phyloP scores from a whole-genome alignment of 2,888 invertebrate species.

The Yponomeuta malinellus region DNA sequence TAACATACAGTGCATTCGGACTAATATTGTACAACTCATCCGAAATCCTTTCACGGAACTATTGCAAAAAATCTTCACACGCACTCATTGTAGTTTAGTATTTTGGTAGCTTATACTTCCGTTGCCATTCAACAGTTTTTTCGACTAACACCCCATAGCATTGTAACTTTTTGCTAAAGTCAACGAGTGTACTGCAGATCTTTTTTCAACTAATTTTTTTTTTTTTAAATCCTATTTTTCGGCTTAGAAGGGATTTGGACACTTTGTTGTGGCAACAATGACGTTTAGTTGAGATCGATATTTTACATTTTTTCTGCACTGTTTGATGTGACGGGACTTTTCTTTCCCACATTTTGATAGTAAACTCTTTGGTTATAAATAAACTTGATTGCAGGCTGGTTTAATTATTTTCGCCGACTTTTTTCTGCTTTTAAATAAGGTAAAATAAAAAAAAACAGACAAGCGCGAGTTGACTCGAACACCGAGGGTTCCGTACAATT shows the following conservation, averaged over 20 bases:
- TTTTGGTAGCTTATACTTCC: conserved; percentile 63
- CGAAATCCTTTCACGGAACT: conserved; percentile 34
- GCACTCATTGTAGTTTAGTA: conserved; percentile 54
- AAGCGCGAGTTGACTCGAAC: too few species aligned
- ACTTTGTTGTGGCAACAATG: conserved; percentile 74
- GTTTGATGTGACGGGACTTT: conserved; percentile 17
- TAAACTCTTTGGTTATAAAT: background rate
- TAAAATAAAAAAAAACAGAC: too few species aligned
- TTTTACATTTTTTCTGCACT: conserved; percentile 57
- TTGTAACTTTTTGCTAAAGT: conserved; percentile 64
- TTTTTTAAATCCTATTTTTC: conserved; percentile 68
- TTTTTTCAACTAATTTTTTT: conserved; percentile 47
- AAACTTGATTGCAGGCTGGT: background rate
- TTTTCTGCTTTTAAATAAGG: background rate
- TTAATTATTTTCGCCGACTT: too few species aligned
- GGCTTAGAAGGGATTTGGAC: conserved; percentile 73
- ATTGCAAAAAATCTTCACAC: conserved; percentile 41
- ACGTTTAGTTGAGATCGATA: conserved; percentile 57
- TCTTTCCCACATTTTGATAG: conserved; percentile 46
- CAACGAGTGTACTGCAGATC: conserved; percentile 52
- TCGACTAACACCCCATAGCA: conserved; percentile 36
- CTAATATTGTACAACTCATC: conserved; percentile 29
- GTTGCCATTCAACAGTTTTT: conserved; percentile 42
- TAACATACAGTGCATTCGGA: background rate
- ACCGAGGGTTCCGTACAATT: too few species aligned